These are phyloP conservation scores for Apotomis turbidana DNA, from an alignment of 2,888 invertebrate species.

Conservation along the genomic window DNA sequence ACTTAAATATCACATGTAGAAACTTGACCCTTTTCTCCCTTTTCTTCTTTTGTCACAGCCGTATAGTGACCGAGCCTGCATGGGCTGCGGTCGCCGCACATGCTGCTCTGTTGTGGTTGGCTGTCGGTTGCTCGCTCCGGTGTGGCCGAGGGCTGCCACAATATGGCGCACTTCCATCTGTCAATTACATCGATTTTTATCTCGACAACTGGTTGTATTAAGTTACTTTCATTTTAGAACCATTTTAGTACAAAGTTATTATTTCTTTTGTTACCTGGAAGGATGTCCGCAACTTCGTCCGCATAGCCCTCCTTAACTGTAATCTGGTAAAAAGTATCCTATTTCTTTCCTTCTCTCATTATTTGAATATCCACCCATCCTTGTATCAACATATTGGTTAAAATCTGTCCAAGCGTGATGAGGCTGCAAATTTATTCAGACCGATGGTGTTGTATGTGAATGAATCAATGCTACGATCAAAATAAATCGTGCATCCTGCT, in stretches of 20 bases:
- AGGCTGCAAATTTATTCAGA: too few relatives aligned
- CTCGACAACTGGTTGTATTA: background rate
- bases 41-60: slow-evolving; percentile 57
- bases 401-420: too few relatives aligned
- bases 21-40: background rate
- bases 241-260: slow-evolving; percentile 9
- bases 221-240: slow-evolving; percentile 9
- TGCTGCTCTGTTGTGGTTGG: slow-evolving; percentile 62
- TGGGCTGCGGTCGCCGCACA: slow-evolving; percentile 50
- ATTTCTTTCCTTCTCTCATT: too few relatives aligned
- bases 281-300: too few relatives aligned
- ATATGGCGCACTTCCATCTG: slow-evolving; percentile 8
- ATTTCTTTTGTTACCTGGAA: background rate
- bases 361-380: too few relatives aligned
- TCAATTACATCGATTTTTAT: slow-evolving; percentile 7
- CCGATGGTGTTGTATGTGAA: too few relatives aligned
- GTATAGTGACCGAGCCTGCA: slow-evolving; percentile 52
- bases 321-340: too few relatives aligned
- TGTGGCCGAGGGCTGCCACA: slow-evolving; percentile 24
- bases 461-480: too few relatives aligned
- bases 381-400: too few relatives aligned
- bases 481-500: too few relatives aligned
- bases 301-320: too few relatives aligned
- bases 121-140: background rate
- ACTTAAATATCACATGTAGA: background rate